Conservation (phyloP, 2,797 vertebrate genomes). For the Psittacula derbiana region DNA sequence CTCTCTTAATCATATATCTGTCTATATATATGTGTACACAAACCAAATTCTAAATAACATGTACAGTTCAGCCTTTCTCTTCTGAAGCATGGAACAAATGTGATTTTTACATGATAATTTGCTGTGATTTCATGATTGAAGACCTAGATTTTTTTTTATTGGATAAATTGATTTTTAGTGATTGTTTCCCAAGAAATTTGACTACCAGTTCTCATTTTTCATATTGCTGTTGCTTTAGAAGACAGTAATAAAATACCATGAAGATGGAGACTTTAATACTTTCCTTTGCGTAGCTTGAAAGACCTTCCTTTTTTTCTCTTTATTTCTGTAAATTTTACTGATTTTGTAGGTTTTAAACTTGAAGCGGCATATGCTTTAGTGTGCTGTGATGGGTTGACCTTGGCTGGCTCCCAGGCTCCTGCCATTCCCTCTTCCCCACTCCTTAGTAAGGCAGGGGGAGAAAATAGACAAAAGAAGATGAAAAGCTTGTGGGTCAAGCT, state of each 20-base stretch:
- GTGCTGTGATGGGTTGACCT: not conserved
- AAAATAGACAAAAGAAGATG: not conserved
- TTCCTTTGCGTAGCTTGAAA: constrained; percentile 12
- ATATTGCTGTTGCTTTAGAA: not conserved
- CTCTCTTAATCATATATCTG: not conserved
- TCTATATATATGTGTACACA: not conserved
- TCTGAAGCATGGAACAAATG: not conserved
- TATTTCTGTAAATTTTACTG: not conserved
- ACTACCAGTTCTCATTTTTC: not conserved
- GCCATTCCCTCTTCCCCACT: rapidly evolving
- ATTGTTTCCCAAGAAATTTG: not conserved
- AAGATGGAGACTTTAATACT: constrained; percentile 2
- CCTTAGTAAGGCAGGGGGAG: not conserved
- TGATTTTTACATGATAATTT: not conserved
- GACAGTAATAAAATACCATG: constrained; percentile 21
- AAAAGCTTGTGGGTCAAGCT: not conserved
- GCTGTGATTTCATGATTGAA: constrained; percentile 12
- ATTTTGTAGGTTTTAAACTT: not conserved
- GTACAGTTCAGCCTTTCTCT: not conserved
- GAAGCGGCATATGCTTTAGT: not conserved
- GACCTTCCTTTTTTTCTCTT: not conserved
- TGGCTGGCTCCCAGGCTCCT: not conserved
- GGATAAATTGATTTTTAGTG: not conserved
- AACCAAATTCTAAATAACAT: not conserved
- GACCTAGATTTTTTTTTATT: not conserved